Percentiles rank a stretch among this genome's conserved stretches.
Evolutionary conservation across 2,797 vertebrate genomes (phyloP).

Genomic region (Bradypodion pumilum): DNA sequence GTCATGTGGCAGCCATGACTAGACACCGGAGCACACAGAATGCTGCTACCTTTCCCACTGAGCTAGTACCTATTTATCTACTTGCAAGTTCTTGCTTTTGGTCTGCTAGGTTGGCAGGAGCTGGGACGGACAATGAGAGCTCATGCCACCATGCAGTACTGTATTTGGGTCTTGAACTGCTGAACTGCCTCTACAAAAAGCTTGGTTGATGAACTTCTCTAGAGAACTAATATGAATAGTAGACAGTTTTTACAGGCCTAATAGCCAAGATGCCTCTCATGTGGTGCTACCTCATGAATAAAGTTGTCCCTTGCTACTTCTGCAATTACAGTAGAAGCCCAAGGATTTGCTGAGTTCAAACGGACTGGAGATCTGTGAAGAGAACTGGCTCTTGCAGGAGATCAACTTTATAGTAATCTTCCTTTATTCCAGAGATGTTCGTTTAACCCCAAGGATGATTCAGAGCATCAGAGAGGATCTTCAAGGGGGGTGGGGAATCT

Average conservation of each 20-base stretch:
- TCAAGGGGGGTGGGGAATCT: no score
- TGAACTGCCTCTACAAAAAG: neutral
- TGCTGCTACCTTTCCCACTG: no score
- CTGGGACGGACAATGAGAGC: no score
- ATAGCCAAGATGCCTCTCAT: neutral
- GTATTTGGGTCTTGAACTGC: no score
- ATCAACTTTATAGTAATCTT: neutral
- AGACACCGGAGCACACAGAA: no score
- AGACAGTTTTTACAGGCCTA: neutral
- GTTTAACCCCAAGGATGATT: neutral
- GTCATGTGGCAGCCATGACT: no score
- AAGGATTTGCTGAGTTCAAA: neutral
- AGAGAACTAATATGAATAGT: neutral
- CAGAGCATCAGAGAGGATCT: neutral
- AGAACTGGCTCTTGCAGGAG: neutral
- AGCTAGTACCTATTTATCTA: no score
- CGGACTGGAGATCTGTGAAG: neutral
- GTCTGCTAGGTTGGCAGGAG: no score
- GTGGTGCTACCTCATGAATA: neutral
- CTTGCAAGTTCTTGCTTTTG: no score
- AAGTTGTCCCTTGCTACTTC: neutral
- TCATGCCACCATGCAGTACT: no score
- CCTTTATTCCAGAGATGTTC: no score
- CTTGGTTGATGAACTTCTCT: neutral
- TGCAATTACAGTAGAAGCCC: neutral